Evolutionary conservation across 2,113 vertebrate genomes (phyloP).

Genomic region (Leiothrix lutea): DNA sequence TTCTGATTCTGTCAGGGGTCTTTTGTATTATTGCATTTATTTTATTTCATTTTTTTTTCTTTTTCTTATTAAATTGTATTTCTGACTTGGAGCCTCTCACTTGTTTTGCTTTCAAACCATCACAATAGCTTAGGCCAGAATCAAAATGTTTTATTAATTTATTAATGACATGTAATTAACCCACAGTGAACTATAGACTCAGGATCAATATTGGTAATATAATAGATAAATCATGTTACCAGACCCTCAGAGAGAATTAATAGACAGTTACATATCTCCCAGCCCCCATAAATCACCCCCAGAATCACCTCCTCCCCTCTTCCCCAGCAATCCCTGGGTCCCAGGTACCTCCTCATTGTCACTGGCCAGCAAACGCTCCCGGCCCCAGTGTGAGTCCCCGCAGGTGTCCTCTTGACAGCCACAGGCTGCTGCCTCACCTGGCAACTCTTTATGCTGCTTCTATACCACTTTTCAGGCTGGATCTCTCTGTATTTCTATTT

Average conservation of each 20-base stretch:
- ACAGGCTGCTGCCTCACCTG: not conserved
- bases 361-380: not conserved
- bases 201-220: conserved; percentile 2
- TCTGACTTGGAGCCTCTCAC: no score
- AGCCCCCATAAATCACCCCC: accelerated
- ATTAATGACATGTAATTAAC: conserved; percentile 15
- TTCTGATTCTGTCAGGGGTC: no score
- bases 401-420: accelerated
- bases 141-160: conserved; percentile 9
- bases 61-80: no score
- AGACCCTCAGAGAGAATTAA: not conserved
- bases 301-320: not conserved
- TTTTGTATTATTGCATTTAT: no score
- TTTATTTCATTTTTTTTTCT: no score
- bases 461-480: not conserved
- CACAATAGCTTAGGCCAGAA: not conserved
- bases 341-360: accelerated
- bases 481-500: not conserved
- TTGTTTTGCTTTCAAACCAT: no score
- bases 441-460: not conserved
- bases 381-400: no score
- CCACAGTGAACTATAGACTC: not conserved
- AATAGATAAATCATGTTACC: not conserved
- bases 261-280: not conserved
- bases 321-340: accelerated